A percentile compares a stretch with the other conserved stretches of the same genome.
These are phyloP conservation scores for Argyresthia albistria DNA, from an alignment of 2,888 invertebrate species.

Conservation along the genomic window DNA sequence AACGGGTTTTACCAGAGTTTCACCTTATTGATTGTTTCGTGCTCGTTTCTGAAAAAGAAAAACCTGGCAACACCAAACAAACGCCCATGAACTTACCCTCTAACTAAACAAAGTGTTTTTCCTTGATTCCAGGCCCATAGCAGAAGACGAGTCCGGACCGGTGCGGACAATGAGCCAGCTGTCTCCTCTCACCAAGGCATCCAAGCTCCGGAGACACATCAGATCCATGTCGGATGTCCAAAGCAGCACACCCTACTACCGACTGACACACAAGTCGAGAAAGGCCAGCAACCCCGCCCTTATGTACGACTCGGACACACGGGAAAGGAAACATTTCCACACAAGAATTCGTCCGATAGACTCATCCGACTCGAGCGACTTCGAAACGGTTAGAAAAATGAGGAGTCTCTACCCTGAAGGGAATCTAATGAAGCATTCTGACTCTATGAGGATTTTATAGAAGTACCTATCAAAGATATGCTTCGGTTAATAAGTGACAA, in stretches of 20 bases:
- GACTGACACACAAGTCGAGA: constrained; percentile 42
- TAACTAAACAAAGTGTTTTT: background rate
- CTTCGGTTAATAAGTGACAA: constrained; percentile 1
- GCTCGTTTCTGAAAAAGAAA: no score
- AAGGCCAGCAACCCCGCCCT: constrained; percentile 43
- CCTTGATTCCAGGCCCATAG: constrained; percentile 43
- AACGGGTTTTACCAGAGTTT: no score
- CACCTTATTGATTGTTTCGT: no score
- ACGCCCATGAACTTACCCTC: no score
- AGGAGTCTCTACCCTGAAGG: constrained; percentile 33
- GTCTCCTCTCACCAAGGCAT: constrained; percentile 50
- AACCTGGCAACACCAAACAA: no score
- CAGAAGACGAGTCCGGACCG: constrained; percentile 27
- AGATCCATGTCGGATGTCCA: constrained; percentile 65
- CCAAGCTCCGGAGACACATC: constrained; percentile 52
- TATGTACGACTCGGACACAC: constrained; percentile 56
- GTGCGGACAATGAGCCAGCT: constrained; percentile 30
- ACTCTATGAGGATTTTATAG: constrained; percentile 62
- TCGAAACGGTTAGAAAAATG: constrained; percentile 36
- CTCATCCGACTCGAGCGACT: constrained; percentile 57
- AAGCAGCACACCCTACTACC: constrained; percentile 50
- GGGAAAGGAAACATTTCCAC: constrained; percentile 37
- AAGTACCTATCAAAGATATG: background rate
- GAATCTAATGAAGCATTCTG: constrained; percentile 55
- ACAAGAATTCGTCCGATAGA: constrained; percentile 38